These are phyloP conservation scores for Betta splendens DNA, from an alignment of 2,797 vertebrate species.

Conservation along the genomic window DNA sequence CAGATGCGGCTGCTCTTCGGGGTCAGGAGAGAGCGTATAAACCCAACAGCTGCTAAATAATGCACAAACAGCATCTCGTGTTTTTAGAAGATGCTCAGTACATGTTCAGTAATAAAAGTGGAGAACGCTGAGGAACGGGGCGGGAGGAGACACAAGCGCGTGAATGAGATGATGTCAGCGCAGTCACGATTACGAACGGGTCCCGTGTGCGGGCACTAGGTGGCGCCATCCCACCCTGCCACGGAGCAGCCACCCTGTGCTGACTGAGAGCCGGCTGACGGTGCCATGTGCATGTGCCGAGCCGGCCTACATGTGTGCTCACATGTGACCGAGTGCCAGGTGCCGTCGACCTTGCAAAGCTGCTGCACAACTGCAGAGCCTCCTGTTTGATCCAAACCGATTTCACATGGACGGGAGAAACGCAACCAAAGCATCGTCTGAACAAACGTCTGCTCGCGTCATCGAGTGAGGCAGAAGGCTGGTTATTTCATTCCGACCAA, in stretches of 20 bases:
- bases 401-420: slow-evolving; percentile 8
- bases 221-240: slow-evolving; percentile 62
- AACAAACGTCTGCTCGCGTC: slow-evolving; percentile 29
- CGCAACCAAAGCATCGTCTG: slow-evolving; percentile 26
- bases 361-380: slow-evolving; percentile 48
- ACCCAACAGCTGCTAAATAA: neutral
- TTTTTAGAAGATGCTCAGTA: neutral
- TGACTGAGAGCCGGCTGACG: slow-evolving; percentile 67
- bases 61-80: neutral
- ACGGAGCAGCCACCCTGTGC: slow-evolving; percentile 41
- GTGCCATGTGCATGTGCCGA: slow-evolving; percentile 28
- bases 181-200: slow-evolving; percentile 8
- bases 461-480: slow-evolving; percentile 29
- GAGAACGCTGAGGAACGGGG: neutral
- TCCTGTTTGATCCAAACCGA: slow-evolving; percentile 30
- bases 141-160: neutral
- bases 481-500: slow-evolving; percentile 17
- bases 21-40: neutral
- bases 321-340: slow-evolving; percentile 62
- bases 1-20: slow-evolving; percentile 22
- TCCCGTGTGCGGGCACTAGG: slow-evolving; percentile 63
- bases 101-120: neutral
- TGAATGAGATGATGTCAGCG: slow-evolving; percentile 47
- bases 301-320: slow-evolving; percentile 66
- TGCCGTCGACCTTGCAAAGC: slow-evolving; percentile 68